These are phyloP conservation scores for Rhincodon typus DNA, from an alignment of 2,797 vertebrate species.

Conservation along the genomic window DNA sequence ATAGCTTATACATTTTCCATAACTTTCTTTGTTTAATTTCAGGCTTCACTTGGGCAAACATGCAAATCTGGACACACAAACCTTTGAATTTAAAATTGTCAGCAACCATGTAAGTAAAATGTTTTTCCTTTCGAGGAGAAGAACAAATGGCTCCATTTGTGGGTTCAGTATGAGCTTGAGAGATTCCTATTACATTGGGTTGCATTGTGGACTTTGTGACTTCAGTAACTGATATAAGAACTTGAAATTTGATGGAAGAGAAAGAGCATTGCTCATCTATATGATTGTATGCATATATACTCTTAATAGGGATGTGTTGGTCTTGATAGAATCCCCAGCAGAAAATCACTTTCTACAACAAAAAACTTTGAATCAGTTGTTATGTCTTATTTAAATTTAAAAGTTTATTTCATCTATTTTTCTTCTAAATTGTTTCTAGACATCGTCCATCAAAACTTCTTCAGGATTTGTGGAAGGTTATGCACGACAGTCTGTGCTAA, in stretches of 20 bases:
- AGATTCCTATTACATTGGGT: not conserved
- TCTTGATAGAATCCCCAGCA: not conserved
- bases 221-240: not conserved
- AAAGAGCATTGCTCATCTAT: not conserved
- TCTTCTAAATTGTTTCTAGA: slow-evolving; percentile 59
- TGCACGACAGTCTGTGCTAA: slow-evolving; percentile 74
- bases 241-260: not conserved
- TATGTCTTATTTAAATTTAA: too few relatives aligned
- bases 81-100: slow-evolving; percentile 87
- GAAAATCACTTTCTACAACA: not conserved
- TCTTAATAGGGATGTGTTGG: not conserved
- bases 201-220: not conserved
- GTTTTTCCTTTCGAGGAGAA: not conserved
- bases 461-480: slow-evolving; percentile 71
- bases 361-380: too few relatives aligned
- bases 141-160: not conserved
- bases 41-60: slow-evolving; percentile 83
- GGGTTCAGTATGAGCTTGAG: not conserved
- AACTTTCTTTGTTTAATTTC: slow-evolving; percentile 45
- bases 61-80: slow-evolving; percentile 72
- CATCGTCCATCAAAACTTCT: slow-evolving; percentile 65
- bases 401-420: slow-evolving; percentile 37
- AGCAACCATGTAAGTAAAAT: slow-evolving; percentile 75
- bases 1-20: not conserved
- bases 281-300: too few relatives aligned